These are phyloP conservation scores for Agonopterix heracliana DNA, from an alignment of 2,888 invertebrate species.

Conservation along the genomic window DNA sequence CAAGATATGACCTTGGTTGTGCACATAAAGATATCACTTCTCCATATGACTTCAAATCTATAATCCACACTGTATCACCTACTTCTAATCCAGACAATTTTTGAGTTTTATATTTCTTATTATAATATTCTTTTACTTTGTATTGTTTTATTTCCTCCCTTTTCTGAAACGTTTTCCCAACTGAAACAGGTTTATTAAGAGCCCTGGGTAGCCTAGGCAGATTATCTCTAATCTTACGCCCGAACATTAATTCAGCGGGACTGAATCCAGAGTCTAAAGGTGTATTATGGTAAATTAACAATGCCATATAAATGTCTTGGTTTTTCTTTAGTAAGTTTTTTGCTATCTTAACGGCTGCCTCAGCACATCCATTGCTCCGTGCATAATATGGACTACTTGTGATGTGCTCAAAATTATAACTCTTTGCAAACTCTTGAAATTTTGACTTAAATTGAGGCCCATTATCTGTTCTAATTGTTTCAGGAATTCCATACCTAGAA, in stretches of 20 bases:
- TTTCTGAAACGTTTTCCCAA: not conserved
- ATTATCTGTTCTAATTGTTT: slow-evolving; percentile 7
- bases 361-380: slow-evolving; percentile 8
- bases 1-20: not conserved
- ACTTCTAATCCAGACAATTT: not conserved
- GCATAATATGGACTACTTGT: slow-evolving; percentile 10
- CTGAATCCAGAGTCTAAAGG: slow-evolving; percentile 4
- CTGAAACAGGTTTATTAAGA: not conserved
- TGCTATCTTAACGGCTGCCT: slow-evolving; percentile 5
- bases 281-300: slow-evolving; percentile 6
- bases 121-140: not conserved
- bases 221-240: not conserved
- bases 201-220: not conserved
- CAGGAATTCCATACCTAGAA: slow-evolving; percentile 6
- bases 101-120: not conserved
- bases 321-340: slow-evolving; percentile 3
- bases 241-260: slow-evolving; percentile 4
- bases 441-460: slow-evolving; percentile 7
- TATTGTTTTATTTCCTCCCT: not conserved
- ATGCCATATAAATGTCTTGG: slow-evolving; percentile 4
- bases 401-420: slow-evolving; percentile 1
- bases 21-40: not conserved
- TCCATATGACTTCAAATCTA: not conserved
- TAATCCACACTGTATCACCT: not conserved
- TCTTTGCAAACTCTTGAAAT: slow-evolving; percentile 5